Base-by-base conservation (phyloP, 2,113 vertebrate species). In the Dicerorhinus sumatrensis region DNA sequence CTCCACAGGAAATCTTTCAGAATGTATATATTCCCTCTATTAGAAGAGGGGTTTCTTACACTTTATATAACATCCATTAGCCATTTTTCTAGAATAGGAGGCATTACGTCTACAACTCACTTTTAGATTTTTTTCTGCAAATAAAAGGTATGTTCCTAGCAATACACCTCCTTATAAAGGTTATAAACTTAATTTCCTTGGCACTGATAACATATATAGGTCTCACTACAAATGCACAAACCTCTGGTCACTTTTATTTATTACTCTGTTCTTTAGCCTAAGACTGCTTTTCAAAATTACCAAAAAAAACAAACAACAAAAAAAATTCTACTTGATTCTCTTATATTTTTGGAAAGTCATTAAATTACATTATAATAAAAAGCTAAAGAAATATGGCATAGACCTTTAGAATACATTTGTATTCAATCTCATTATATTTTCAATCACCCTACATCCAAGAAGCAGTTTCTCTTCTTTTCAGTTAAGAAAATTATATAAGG, bases 311-410 rank as follows among this genome's bases (percentile, higher is more conserved):
- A 42, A 42, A 42, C 42, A 42, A 42, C n/a, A 42, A 4, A 42
- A 54, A 62, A 36, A 79, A 31, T 62, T 91, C 6, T n/a, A 89
- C 39, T 80, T 86, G 31, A 60, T 87, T 73, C 2, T 75, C n/a
- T 80, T 31, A 56, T 10, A 42, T 84, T 67, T 93, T 92, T 51
- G 70, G 46, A 86, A 97, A 91, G 27, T 54, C 20, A 69, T 79
- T 36, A 42, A 13, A 85, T 90, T 76, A 69, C 16, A 81, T 88
- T 93, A 39, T 31, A 81, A 67, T 89, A 79, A 95, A 96, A 82
- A 36, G 29, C 25, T 86, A 25, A 96, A 92, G 3, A 77, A 87
- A 18, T n/a, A 93, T 6, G 13, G 11, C 69, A 76, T 25, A 90
- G 54, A 84, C 2, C 14, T 85, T 85, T 77, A 62, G 36, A 94